Evolutionary conservation across 2,113 vertebrate species (phyloP).

Genomic region (Paramisgurnus dabryanus): DNA sequence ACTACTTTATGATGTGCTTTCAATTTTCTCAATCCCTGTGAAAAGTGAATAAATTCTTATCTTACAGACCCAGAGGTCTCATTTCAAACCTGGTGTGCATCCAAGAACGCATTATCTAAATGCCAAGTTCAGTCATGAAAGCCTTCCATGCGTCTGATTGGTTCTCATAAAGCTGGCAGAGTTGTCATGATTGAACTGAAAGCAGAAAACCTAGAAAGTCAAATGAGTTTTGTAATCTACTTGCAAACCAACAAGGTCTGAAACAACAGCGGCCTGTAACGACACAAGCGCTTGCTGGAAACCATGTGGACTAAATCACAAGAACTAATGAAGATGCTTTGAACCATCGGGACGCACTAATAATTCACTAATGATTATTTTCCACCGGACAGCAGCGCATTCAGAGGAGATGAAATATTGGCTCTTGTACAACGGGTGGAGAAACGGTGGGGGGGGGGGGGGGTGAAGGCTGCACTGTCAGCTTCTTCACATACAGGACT

Average conservation of each 20-base stretch:
- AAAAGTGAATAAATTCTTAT: background rate
- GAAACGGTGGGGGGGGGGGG: background rate
- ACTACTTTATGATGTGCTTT: too few relatives aligned
- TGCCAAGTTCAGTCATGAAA: too few relatives aligned
- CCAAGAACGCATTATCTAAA: background rate
- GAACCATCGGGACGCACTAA: background rate
- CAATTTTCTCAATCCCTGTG: too few relatives aligned
- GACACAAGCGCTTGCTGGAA: background rate
- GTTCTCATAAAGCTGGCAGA: too few relatives aligned
- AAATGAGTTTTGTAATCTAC: background rate
- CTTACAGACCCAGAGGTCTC: background rate
- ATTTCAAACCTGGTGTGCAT: background rate
- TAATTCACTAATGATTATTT: slow-evolving; percentile 16
- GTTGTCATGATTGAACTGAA: too few relatives aligned
- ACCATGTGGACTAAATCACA: background rate
- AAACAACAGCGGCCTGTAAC: background rate
- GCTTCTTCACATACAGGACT: slow-evolving; percentile 46
- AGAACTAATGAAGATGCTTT: slow-evolving; percentile 27
- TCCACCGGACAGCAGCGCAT: slow-evolving; percentile 1
- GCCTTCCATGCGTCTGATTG: too few relatives aligned
- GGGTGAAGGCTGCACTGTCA: slow-evolving; percentile 48
- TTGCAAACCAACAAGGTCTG: background rate
- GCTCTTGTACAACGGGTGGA: slow-evolving; percentile 48
- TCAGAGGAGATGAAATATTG: slow-evolving; percentile 15
- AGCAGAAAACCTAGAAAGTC: too few relatives aligned